These are phyloP conservation scores for Ceraclea dissimilis DNA, from an alignment of 2,888 invertebrate genomes.

Conservation along the genomic window DNA sequence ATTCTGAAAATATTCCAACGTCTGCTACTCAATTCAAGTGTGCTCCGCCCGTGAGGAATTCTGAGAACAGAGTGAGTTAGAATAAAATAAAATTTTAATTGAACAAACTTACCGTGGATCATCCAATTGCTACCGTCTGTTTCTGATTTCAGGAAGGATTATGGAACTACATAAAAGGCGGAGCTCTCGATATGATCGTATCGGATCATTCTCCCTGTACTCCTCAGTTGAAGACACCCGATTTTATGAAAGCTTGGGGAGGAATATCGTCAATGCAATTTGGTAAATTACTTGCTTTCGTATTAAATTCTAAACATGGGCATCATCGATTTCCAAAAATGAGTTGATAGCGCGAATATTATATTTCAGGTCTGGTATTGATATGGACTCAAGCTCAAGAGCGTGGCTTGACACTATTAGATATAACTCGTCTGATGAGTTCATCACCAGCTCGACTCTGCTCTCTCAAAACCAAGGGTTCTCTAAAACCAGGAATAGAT, in stretches of 20 bases:
- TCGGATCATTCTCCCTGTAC: slow-evolving; percentile 66
- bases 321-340: no score
- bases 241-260: slow-evolving; percentile 65
- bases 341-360: no score
- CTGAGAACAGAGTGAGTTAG: slow-evolving; percentile 48
- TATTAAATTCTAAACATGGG: no score
- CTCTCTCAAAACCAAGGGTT: slow-evolving; percentile 56
- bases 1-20: slow-evolving; percentile 55
- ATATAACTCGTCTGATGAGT: slow-evolving; percentile 54
- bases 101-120: no score
- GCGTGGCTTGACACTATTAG: slow-evolving; percentile 46
- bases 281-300: slow-evolving; percentile 39
- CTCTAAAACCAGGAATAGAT: slow-evolving; percentile 54
- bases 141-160: slow-evolving; percentile 42
- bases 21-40: slow-evolving; percentile 64
- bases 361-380: slow-evolving; percentile 53
- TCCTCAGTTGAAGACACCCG: slow-evolving; percentile 54
- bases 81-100: no score
- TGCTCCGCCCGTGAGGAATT: slow-evolving; percentile 60
- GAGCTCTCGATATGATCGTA: slow-evolving; percentile 54
- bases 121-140: no score
- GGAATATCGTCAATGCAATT: slow-evolving; percentile 68
- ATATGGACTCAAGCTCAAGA: slow-evolving; percentile 59
- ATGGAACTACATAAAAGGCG: slow-evolving; percentile 54
- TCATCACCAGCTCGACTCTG: slow-evolving; percentile 54